phyloP scores from a whole-genome alignment of 1,140 invertebrate species.

The Zaprionus taronus region DNA sequence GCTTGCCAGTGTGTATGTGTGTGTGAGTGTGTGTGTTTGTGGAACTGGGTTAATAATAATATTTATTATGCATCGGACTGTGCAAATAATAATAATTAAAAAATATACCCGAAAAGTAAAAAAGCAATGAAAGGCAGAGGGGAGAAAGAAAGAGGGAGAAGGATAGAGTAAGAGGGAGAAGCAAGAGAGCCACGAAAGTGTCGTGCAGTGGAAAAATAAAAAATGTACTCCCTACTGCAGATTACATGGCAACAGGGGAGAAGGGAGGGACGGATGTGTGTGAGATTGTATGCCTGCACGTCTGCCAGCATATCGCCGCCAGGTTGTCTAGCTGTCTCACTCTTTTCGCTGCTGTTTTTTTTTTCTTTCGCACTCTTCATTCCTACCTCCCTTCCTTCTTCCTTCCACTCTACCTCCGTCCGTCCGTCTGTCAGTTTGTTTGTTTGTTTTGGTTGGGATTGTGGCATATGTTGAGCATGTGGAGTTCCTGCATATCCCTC shows the following conservation, averaged over 20 bases:
- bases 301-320: slow-evolving; percentile 16
- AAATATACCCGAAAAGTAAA: slow-evolving; percentile 57
- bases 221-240: slow-evolving; percentile 11
- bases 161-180: not conserved
- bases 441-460: slow-evolving; percentile 53
- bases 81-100: slow-evolving; percentile 79
- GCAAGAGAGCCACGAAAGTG: slow-evolving; percentile 3
- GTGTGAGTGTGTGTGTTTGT: slow-evolving; percentile 27
- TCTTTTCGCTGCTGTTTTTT: slow-evolving; percentile 4
- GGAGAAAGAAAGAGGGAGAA: not conserved
- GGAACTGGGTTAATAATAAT: slow-evolving; percentile 78
- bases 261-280: not conserved
- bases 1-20: slow-evolving; percentile 5
- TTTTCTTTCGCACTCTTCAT: slow-evolving; percentile 21
- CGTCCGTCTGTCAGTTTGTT: slow-evolving; percentile 39
- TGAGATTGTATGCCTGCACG: not conserved
- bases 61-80: slow-evolving; percentile 77
- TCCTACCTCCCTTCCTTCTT: not conserved
- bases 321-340: slow-evolving; percentile 30
- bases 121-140: not conserved
- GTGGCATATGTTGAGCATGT: slow-evolving; percentile 60
- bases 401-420: slow-evolving; percentile 1
- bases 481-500: slow-evolving; percentile 44
- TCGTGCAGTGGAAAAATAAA: slow-evolving; percentile 9
- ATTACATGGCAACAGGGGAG: not conserved